Conservation (phyloP, 2,888 invertebrate genomes). For the Drosophila multiciliata region DNA sequence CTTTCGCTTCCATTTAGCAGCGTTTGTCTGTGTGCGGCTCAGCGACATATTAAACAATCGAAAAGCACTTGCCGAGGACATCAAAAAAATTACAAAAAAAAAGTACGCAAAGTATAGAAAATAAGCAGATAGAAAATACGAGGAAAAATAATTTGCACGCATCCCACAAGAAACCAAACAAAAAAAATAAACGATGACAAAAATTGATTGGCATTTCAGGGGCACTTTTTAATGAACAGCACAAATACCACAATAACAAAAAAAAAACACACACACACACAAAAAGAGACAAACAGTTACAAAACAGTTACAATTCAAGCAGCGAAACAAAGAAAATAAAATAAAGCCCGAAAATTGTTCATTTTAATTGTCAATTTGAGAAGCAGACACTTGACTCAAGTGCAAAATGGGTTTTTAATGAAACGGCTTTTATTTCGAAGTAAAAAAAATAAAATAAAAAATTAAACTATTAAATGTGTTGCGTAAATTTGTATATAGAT, state of each 20-base stretch:
- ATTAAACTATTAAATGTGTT: neutral
- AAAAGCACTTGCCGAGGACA: conserved; percentile 68
- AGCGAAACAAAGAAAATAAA: neutral
- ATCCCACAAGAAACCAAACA: neutral
- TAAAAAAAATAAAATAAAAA: neutral
- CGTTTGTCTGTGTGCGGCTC: conserved; percentile 64
- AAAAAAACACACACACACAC: conserved; percentile 3
- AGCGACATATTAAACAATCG: conserved; percentile 77
- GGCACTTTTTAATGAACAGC: conserved; percentile 74
- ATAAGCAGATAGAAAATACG: neutral
- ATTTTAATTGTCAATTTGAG: neutral
- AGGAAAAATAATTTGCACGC: neutral
- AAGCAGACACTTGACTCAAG: neutral
- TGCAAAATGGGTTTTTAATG: neutral
- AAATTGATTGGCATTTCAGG: conserved; percentile 73
- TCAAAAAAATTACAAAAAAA: conserved; percentile 8
- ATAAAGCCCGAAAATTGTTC: neutral
- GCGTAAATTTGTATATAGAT: neutral
- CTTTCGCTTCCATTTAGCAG: conserved; percentile 59
- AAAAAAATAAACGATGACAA: conserved; percentile 3
- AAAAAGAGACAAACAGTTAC: neutral
- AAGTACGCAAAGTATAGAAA: conserved; percentile 8
- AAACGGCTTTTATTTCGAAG: neutral
- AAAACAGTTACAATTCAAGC: neutral
- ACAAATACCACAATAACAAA: conserved; percentile 37